These are phyloP conservation scores for Siphamia tubifer DNA, from an alignment of 2,113 vertebrate species.

Conservation along the genomic window DNA sequence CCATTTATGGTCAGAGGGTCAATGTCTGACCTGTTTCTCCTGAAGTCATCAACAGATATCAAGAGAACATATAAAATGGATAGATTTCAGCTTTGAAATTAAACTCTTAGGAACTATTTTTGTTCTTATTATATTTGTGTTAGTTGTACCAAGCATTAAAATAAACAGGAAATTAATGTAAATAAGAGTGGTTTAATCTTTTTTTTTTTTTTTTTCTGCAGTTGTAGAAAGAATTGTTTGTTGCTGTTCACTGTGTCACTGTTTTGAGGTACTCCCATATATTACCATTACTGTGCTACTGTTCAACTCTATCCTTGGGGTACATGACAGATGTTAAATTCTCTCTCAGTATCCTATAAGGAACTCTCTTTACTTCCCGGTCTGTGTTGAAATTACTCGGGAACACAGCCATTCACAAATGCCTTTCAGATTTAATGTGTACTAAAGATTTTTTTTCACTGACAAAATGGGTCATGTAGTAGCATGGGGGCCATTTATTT, in stretches of 20 bases:
- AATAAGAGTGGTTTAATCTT: no score
- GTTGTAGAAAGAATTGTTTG: slow-evolving; percentile 2
- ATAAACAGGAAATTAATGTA: no score
- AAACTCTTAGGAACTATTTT: no score
- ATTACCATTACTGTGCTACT: slow-evolving; percentile 6
- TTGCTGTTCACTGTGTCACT: background rate
- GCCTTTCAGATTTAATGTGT: slow-evolving; percentile 28
- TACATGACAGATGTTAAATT: slow-evolving; percentile 37
- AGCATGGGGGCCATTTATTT: slow-evolving; percentile 24
- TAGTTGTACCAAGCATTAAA: no score
- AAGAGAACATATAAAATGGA: no score
- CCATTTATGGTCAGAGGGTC: no score
- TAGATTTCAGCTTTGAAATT: no score
- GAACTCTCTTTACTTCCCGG: background rate
- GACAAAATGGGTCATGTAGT: slow-evolving; percentile 54
- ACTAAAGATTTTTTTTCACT: slow-evolving; percentile 10
- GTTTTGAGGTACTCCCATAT: background rate
- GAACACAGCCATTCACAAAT: slow-evolving; percentile 19
- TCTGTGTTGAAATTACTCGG: slow-evolving; percentile 8
- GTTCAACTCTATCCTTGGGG: background rate
- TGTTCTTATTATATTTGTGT: no score
- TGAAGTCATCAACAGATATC: no score
- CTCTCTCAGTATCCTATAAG: background rate
- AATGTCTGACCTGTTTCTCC: no score
- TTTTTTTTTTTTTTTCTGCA: no score